Percentiles rank a stretch among this genome's conserved stretches.
phyloP scores from a whole-genome alignment of 2,888 invertebrate species.

The Slavum lentiscoides region DNA sequence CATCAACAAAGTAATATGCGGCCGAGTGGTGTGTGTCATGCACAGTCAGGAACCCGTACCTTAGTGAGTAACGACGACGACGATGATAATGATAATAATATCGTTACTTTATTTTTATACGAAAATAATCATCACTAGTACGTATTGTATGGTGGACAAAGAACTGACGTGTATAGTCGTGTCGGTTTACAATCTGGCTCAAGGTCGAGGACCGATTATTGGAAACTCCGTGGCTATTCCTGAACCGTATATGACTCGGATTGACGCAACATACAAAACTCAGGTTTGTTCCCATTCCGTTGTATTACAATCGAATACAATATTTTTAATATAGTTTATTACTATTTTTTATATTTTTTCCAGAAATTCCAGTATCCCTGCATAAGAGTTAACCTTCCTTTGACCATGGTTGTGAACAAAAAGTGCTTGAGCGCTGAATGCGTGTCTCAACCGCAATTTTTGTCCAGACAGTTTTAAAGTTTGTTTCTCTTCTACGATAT shows the following conservation, averaged over 20 bases:
- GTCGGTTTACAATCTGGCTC: constrained; percentile 82
- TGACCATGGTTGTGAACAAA: constrained; percentile 75
- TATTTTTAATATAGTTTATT: background rate
- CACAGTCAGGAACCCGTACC: constrained; percentile 76
- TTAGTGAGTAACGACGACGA: constrained; percentile 77
- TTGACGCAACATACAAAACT: constrained; percentile 65
- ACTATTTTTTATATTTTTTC: constrained; percentile 57
- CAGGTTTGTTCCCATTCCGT: constrained; percentile 61
- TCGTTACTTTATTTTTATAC: background rate
- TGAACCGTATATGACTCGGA: constrained; percentile 70
- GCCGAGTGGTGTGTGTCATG: constrained; percentile 80
- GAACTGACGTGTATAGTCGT: constrained; percentile 73
- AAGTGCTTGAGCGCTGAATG: constrained; percentile 59
- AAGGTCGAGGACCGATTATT: constrained; percentile 79
- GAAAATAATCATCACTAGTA: constrained; percentile 63
- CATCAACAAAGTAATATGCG: constrained; percentile 70
- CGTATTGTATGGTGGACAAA: constrained; percentile 79
- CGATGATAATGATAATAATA: background rate
- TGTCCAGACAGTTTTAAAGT: constrained; percentile 31
- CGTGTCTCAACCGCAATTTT: constrained; percentile 41
- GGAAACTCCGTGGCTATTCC: constrained; percentile 83
- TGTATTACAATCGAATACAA: constrained; percentile 34
- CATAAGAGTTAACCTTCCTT: constrained; percentile 78
- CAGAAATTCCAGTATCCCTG: constrained; percentile 75
- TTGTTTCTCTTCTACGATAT: background rate